Evolutionary conservation across 2,888 invertebrate species (phyloP).

Genomic region (Drosophila tripunctata): DNA sequence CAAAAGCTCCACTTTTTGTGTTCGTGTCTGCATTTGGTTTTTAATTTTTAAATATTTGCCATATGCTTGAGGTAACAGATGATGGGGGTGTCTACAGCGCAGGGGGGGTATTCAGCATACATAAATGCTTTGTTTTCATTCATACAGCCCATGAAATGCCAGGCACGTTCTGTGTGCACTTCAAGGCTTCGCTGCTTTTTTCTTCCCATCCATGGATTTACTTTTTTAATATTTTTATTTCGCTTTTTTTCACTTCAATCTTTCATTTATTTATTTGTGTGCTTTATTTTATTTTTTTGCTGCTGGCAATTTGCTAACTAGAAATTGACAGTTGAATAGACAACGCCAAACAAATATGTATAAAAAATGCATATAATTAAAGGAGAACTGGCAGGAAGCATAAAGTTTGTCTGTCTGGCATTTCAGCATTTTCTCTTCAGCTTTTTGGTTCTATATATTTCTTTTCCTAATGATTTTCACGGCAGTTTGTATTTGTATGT

Average conservation of each 20-base stretch:
- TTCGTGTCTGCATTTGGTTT: conserved; percentile 68
- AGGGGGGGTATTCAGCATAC: conserved; percentile 10
- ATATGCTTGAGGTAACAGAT: conserved; percentile 23
- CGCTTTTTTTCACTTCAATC: conserved; percentile 10
- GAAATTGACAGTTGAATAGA: conserved; percentile 71
- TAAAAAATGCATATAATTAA: no score
- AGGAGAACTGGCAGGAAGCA: not conserved
- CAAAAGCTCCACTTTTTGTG: conserved; percentile 54
- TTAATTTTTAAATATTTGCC: conserved; percentile 67
- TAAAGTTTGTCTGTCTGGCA: not conserved
- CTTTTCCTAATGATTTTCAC: not conserved
- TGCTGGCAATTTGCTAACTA: conserved; percentile 52
- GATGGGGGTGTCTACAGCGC: not conserved
- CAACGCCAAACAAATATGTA: no score
- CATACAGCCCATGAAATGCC: conserved; percentile 61
- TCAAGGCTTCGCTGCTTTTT: conserved; percentile 59
- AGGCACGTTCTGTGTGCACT: conserved; percentile 66
- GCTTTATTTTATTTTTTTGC: conserved; percentile 26
- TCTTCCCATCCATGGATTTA: conserved; percentile 30
- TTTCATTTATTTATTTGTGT: conserved; percentile 11
- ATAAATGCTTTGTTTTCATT: conserved; percentile 62
- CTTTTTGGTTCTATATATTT: conserved; percentile 20
- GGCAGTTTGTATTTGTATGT: not conserved
- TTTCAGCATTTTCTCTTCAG: not conserved
- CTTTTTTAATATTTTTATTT: not conserved